Evolutionary conservation across 1,140 invertebrate species (phyloP), one percentile per base, ranked within the genome.

Genomic region (Neelides sp.): DNA sequence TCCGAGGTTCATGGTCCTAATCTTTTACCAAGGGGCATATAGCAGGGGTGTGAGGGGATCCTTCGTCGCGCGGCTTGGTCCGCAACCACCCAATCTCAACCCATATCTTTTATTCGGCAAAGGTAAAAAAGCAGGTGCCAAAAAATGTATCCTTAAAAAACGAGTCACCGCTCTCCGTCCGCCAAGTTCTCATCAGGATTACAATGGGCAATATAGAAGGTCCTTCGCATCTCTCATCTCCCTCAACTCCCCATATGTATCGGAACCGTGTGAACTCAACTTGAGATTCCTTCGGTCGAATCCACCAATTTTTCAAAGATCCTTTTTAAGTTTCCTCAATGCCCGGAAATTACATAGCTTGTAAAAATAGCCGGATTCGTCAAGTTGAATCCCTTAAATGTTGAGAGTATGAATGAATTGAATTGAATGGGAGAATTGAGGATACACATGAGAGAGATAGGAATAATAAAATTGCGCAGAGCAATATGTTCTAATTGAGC

Each of bases 121-220:
- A 13, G 24, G 17, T 53, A 54, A 54, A 54, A 54, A 54, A 43
- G 52, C 52, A 54, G 52, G 52, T 54, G 52, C 52, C 34, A 23
- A 39, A 48, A 45, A 49, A 28, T 13, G 32, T 27, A 22, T 41
- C 35, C 26, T 4, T 53, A 17, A 37, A 40, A 54, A 54, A 48
- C 36, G 43, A 43, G 7, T 20, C 27, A 13, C 23, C 19, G 40
- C 37, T 39, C 45, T 42, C 45, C 48, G 24, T 46, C 26, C 22
- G 45, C 46, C 36, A 43, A 44, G 28, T 44, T 34, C 50, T 40
- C 24, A 47, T 52, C 35, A 36, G 35, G 34, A 32, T 41, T 13
- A 28, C 24, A 36, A n/a, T 24, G 27, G 10, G 30, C 43, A 28
- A 20, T 17, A 28, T 30, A 13, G 43, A 43, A 50, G 27, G 36